Base-by-base conservation (phyloP, 2,113 vertebrate species). In the Cryptomyrus ogoouensis region DNA sequence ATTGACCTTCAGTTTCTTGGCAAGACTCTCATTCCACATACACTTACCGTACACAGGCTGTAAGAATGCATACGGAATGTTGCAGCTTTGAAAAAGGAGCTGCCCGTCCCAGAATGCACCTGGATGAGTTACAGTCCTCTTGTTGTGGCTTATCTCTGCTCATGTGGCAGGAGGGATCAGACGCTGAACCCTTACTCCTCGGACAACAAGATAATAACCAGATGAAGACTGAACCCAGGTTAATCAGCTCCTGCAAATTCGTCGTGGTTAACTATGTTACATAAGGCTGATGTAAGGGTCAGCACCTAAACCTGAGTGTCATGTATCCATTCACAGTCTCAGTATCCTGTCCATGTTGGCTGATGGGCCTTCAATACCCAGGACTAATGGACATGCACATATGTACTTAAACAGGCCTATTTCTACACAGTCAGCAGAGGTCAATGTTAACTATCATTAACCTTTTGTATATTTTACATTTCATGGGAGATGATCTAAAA, bases 201-300 rank as follows among this genome's bases (percentile, higher is more conserved):
- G 21, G 42, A 88, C 88, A 90, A 46, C 24, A 74, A 92, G 84
- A 47, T 89, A 70, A 85, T 90, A 89, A 91, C 91, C 91, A 91
- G 91, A 91, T 92, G 91, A 90, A 90, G 89, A 47, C 89, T 56
- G 83, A 89, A 89, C 42, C 56, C 21, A 24, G 87, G 83, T 88
- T 91, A 89, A 90, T 93, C 62, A 86, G 83, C 83, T 66, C 42
- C 89, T 90, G 90, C 44, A 90, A 89, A 91, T 77, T 90, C 89
- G 87, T 52, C 50, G 13, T 90, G 88, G 90, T 89, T 88, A 66
- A 46, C 42, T 53, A 47, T n/a, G 83, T 91, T 91, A 91, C 85
- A 6, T 90, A 91, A 92, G 88, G 39, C 77, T 83, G 62, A 89
- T 90, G 89, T 88, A 46, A 44, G 66, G 88, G 83, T 87, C 49